Base-by-base conservation (phyloP, 2,888 invertebrate species). In the Drosophila greeni region DNA sequence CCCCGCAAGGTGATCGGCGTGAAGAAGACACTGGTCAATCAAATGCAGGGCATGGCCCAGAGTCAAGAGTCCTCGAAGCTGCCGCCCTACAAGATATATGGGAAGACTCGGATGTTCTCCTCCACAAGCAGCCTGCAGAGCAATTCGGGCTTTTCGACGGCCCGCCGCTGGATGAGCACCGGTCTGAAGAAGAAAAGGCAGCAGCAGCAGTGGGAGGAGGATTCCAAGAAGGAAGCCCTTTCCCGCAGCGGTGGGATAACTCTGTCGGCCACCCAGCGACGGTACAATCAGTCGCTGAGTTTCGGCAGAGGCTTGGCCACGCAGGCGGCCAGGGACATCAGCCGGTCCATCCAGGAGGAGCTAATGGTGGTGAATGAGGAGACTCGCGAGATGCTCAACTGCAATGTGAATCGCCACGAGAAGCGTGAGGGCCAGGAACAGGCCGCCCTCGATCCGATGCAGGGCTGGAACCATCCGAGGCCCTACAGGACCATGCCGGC, bases 261-360 rank as follows among this genome's bases (percentile, higher is more conserved):
- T 2, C 18, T 45, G 2, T 52, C 49, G 7, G 55, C 48, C 23
- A 48, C 52, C 9, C 75, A 82, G 36, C 40, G 54, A 16, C 66
- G 76, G 0, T 73, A 59, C 20, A 65, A 67, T n/a, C 61, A 73
- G 16, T 34, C 11, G 26, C 23, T 5, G 36, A 9, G 2, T 1
- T 4, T 24, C 11, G 18, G 39, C 14, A 49, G 52, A 11, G 45
- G 39, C 2, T 60, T 43, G 1, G 53, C 34, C 6, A 36, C 11
- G 0, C 48, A 68, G 9, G 3, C 57, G 26, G 80, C 74, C 6
- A 48, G 9, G 5, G 57, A 76, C 5, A 75, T 82, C 0, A 82
- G 82, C 40, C 67, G 40, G 0, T 66, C 84, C 24, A 80, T 81
- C 3, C 70, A 70, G n/a, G 55, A 60, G 0, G 81, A 84, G 1